phyloP scores from a whole-genome alignment of 2,888 invertebrate genomes.

The Sepioteuthis lessoniana region DNA sequence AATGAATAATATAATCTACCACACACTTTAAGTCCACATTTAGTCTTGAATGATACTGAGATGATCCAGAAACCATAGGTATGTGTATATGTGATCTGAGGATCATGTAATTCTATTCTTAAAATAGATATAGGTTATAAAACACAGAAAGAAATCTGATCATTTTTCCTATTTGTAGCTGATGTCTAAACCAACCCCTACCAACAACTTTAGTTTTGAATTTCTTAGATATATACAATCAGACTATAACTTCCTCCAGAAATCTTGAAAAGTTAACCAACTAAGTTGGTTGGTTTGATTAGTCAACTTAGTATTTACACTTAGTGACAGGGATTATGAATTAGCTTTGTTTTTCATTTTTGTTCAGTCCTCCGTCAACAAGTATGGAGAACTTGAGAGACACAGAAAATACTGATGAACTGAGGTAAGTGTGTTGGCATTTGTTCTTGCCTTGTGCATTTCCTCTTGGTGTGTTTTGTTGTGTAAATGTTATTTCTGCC shows the following conservation, averaged over 20 bases:
- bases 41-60: background rate
- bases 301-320: background rate
- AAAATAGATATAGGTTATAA: background rate
- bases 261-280: background rate
- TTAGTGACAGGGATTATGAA: background rate
- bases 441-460: conserved; percentile 23
- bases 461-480: background rate
- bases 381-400: background rate
- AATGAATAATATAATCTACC: no score
- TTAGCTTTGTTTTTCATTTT: conserved; percentile 14
- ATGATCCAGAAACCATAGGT: background rate
- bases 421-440: background rate
- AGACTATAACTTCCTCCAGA: no score
- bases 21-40: background rate
- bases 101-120: background rate
- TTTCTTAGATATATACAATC: no score
- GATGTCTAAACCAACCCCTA: no score
- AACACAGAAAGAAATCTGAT: background rate
- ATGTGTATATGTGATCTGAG: background rate
- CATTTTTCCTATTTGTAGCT: background rate
- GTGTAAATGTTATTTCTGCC: background rate
- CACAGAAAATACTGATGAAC: background rate
- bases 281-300: background rate
- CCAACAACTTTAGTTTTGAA: no score
- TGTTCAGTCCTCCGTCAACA: conserved; percentile 23